phyloP scores from a whole-genome alignment of 2,888 invertebrate species.

The Habrosyne pyritoides region DNA sequence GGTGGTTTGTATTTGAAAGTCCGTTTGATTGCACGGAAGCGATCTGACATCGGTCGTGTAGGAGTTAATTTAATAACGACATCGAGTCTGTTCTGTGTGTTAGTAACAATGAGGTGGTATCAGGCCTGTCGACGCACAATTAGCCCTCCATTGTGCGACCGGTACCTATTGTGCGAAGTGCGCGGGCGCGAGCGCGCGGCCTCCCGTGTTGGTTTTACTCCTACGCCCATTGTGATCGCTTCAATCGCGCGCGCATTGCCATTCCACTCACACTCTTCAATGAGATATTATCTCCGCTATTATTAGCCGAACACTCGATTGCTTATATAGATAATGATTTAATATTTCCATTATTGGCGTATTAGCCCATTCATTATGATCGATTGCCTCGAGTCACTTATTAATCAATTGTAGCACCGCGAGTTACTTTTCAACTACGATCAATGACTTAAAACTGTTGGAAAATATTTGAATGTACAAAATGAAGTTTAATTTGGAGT shows the following conservation, averaged over 20 bases:
- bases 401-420: slow-evolving; percentile 44
- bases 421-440: background rate
- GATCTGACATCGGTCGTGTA: slow-evolving; percentile 16
- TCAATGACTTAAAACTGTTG: background rate
- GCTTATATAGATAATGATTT: slow-evolving; percentile 66
- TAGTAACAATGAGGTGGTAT: slow-evolving; percentile 60
- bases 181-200: slow-evolving; percentile 53
- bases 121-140: slow-evolving; percentile 78
- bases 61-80: slow-evolving; percentile 40
- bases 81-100: slow-evolving; percentile 42
- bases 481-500: background rate
- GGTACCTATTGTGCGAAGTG: slow-evolving; percentile 53
- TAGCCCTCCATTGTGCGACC: slow-evolving; percentile 70
- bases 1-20: slow-evolving; percentile 33
- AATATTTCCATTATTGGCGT: slow-evolving; percentile 49
- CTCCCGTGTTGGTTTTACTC: slow-evolving; percentile 66
- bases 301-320: slow-evolving; percentile 64
- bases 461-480: background rate
- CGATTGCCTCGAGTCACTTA: slow-evolving; percentile 59
- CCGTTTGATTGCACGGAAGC: slow-evolving; percentile 35
- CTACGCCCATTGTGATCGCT: slow-evolving; percentile 75
- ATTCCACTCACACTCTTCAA: slow-evolving; percentile 60
- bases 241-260: slow-evolving; percentile 64
- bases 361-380: slow-evolving; percentile 62
- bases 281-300: slow-evolving; percentile 71